A percentile compares a stretch with the other conserved stretches of the same genome.
Evolutionary conservation across 2,797 vertebrate genomes (phyloP).

Genomic region (Smutsia temminckii): DNA sequence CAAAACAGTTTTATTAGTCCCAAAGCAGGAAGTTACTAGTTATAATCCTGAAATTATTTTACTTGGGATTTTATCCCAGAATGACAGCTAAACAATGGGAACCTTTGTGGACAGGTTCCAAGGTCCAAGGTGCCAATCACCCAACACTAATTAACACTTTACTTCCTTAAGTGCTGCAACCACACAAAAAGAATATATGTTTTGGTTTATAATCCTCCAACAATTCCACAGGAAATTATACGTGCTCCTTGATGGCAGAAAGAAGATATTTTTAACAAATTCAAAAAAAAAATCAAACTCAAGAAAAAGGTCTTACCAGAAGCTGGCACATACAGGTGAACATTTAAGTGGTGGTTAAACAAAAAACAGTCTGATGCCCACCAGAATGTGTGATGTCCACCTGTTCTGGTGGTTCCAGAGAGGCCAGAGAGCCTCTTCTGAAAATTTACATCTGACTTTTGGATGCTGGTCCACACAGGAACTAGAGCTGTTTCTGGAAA

Average conservation of each 20-base stretch:
- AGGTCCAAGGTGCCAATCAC: neutral
- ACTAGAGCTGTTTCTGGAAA: neutral
- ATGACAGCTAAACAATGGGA: neutral
- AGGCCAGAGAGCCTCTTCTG: neutral
- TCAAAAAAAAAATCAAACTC: neutral
- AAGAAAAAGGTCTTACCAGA: neutral
- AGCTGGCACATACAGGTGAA: neutral
- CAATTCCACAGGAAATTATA: conserved; percentile 24
- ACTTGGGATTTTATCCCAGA: neutral
- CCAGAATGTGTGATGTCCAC: neutral
- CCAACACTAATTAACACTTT: neutral
- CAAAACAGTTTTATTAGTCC: conserved; percentile 42
- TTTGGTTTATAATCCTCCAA: conserved; percentile 16
- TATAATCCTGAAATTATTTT: conserved; percentile 37
- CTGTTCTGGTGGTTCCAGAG: neutral
- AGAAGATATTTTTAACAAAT: conserved; percentile 31
- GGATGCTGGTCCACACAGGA: neutral
- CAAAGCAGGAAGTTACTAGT: conserved; percentile 48
- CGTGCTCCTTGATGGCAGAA: neutral
- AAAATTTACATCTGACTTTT: neutral
- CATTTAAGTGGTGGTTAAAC: neutral
- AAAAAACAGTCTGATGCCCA: neutral
- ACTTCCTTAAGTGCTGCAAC: neutral
- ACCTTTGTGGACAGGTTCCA: neutral
- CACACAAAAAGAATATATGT: neutral